These are phyloP conservation scores for Muscicapa comitata DNA, from an alignment of 2,797 vertebrate species.

Conservation along the genomic window DNA sequence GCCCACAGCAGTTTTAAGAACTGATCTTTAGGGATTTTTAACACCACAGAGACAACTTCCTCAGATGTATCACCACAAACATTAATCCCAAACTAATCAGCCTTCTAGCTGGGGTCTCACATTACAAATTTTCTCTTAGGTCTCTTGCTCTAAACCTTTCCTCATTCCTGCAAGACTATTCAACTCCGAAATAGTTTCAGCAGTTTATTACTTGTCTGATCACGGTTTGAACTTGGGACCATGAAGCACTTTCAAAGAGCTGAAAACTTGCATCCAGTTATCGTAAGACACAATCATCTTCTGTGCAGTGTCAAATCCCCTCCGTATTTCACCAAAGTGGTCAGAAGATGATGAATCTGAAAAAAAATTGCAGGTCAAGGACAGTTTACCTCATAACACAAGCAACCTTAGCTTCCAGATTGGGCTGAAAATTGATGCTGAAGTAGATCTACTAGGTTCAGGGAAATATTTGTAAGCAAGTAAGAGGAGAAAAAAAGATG, in stretches of 20 bases:
- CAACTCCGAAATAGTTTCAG: neutral
- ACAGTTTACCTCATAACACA: neutral
- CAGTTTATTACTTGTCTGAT: neutral
- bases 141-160: neutral
- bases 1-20: neutral
- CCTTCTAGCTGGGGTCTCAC: neutral
- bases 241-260: neutral
- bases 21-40: neutral
- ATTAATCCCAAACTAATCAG: neutral
- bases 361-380: neutral
- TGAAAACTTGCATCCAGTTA: neutral
- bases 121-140: neutral
- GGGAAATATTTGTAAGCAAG: neutral
- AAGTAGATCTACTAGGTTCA: neutral
- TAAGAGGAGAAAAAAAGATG: neutral
- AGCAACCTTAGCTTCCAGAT: neutral
- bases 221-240: neutral
- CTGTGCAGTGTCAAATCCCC: neutral
- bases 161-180: neutral
- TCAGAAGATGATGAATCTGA: neutral
- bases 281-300: neutral
- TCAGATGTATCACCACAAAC: neutral
- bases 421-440: neutral
- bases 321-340: neutral
- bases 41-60: neutral